Conservation (phyloP, 2,113 vertebrate species). For the Pedetes capensis region DNA sequence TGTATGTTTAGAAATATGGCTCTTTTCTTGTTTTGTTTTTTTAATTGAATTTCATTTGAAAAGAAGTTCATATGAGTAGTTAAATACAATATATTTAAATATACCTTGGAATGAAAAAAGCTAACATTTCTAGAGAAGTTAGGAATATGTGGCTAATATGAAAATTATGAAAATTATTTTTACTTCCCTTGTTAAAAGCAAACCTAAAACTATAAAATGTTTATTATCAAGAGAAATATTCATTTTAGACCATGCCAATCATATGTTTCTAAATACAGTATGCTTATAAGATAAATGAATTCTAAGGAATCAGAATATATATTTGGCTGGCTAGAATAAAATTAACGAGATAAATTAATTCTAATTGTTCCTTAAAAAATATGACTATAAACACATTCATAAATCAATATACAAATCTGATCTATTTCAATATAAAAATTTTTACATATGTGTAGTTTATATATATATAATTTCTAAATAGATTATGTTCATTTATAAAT, state of each 20-base stretch:
- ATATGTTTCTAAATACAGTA: not conserved
- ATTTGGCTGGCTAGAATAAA: not conserved
- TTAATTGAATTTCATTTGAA: conserved; percentile 39
- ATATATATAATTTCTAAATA: not conserved
- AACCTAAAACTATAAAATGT: not conserved
- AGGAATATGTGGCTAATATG: not conserved
- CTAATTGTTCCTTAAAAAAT: not conserved
- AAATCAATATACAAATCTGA: conserved; percentile 3
- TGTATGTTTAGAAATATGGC: conserved; percentile 47
- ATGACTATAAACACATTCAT: not conserved
- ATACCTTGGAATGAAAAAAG: not conserved
- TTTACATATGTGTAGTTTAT: not conserved
- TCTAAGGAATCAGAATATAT: not conserved
- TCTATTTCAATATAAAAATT: not conserved
- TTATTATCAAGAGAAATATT: not conserved
- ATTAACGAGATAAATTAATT: not conserved
- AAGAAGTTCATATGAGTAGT: conserved; percentile 3
- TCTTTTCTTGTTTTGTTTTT: not conserved
- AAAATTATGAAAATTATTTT: not conserved
- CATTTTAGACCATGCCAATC: not conserved
- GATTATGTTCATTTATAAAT: not conserved
- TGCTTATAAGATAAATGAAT: no score
- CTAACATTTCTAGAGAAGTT: not conserved
- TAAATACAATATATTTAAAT: conserved; percentile 16
- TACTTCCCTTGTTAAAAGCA: not conserved